Base-by-base conservation (phyloP, 2,113 vertebrate species). In the Andinoacara biseriatus region DNA sequence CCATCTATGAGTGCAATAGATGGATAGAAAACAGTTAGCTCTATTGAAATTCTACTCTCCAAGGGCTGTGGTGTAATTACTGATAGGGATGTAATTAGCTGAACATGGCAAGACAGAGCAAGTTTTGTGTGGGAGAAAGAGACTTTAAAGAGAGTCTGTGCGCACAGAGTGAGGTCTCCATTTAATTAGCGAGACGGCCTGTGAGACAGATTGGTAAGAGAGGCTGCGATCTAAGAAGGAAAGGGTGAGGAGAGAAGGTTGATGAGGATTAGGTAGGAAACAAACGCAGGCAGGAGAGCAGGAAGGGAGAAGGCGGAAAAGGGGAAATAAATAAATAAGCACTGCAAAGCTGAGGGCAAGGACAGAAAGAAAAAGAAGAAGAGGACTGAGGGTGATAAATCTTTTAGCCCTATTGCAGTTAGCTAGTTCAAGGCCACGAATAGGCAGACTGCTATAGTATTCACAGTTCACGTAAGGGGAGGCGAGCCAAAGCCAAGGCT, bases 21-120 rank as follows among this genome's bases (percentile, higher is more conserved):
- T 82, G 59, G 69, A 61, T 43, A 60, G 81, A 88, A 76, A 85
- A 63, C 33, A 83, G 76, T 83, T 61, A 43, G 65, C 88, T 88
- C 81, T 80, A 83, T 85, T 87, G 81, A 90, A 89, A 87, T 72
- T 38, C 54, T 54, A 22, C 80, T 88, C 87, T 90, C 90, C 56
- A 31, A 54, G 74, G 87, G 62, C 89, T 77, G 84, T 17, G 87
- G 90, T 89, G 85, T 93, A 95, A 95, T 95, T 93, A 93, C 91
- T 89, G 91, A 91, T 92, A 93, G 91, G 81, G 72, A 91, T 91
- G 91, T 93, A 93, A 94, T 95, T 93, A 95, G 93, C 91, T 61
- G 65, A 91, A 91, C 88, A 89, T 83, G 86, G 88, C 22, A 18
- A 89, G 87, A 94, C 87, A 90, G 86, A 31, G 78, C 67, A 83